A percentile compares a stretch with the other conserved stretches of the same genome.
phyloP scores from a whole-genome alignment of 30 jellyfish, hydroid and myxozoan species.

The Aurelia sp. region DNA sequence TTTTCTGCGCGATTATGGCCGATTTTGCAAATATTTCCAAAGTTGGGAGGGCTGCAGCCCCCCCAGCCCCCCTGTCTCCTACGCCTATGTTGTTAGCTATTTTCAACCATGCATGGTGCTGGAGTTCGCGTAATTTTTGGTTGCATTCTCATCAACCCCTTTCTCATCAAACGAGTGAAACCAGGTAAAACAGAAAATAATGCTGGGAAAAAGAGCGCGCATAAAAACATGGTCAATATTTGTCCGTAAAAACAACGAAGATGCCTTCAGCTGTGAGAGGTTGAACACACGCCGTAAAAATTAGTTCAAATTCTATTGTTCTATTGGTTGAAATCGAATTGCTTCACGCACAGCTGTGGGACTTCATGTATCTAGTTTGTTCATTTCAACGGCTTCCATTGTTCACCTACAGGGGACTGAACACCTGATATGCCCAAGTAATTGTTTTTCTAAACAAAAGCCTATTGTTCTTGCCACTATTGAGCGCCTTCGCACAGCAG shows the following conservation, averaged over 20 bases:
- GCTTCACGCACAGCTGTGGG: constrained; percentile 39
- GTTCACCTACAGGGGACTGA: not conserved
- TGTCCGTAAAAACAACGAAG: constrained; percentile 10
- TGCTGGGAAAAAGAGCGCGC: too few species aligned
- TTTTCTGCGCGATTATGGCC: too few species aligned
- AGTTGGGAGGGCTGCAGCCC: too few species aligned
- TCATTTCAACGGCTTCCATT: constrained; percentile 35
- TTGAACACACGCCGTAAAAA: constrained; percentile 42
- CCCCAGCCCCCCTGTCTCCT: too few species aligned
- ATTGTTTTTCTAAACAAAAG: not conserved
- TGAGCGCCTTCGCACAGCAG: constrained; percentile 11
- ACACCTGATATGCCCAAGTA: constrained; percentile 26
- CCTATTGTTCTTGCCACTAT: not conserved
- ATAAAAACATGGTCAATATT: too few species aligned
- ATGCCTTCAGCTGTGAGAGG: constrained; percentile 43
- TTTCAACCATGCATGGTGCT: too few species aligned
- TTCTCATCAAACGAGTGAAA: too few species aligned
- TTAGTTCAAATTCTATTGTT: constrained; percentile 7
- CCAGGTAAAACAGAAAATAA: too few species aligned
- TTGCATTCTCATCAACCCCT: too few species aligned
- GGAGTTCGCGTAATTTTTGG: too few species aligned
- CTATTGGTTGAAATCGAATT: constrained; percentile 10
- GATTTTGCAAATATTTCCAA: too few species aligned
- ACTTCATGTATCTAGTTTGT: constrained; percentile 9
- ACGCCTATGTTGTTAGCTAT: too few species aligned